A percentile compares a stretch with the other conserved stretches of the same genome.
Evolutionary conservation across 1,140 invertebrate genomes (phyloP).

Genomic region (Drosophila ambigua): DNA sequence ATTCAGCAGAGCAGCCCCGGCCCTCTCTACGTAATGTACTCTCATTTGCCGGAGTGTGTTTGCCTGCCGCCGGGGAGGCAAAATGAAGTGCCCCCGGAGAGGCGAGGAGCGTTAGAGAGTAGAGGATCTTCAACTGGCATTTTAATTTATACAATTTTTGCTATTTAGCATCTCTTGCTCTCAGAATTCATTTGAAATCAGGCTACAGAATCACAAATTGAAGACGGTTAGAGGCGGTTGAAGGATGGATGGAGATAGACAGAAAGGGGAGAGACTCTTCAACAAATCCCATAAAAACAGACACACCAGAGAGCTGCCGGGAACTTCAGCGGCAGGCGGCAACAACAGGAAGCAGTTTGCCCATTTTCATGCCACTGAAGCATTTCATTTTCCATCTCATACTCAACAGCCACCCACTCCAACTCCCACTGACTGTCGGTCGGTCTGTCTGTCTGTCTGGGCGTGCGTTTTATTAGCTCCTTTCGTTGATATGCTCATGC

Average conservation of each 20-base stretch:
- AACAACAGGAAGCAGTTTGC: slow-evolving; percentile 80
- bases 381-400: slow-evolving; percentile 71
- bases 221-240: slow-evolving; percentile 49
- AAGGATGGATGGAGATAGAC: slow-evolving; percentile 16
- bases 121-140: slow-evolving; percentile 46
- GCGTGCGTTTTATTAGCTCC: slow-evolving; percentile 79
- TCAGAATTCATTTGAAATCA: slow-evolving; percentile 70
- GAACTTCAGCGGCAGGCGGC: slow-evolving; percentile 13
- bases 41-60: slow-evolving; percentile 74
- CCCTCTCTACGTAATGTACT: slow-evolving; percentile 37
- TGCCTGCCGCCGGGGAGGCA: slow-evolving; percentile 27
- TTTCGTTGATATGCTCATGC: slow-evolving; percentile 81
- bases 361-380: slow-evolving; percentile 77
- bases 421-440: slow-evolving; percentile 4
- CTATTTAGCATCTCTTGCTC: slow-evolving; percentile 64
- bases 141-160: slow-evolving; percentile 76
- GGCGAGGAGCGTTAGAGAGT: neutral
- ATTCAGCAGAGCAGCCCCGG: slow-evolving; percentile 19
- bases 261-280: slow-evolving; percentile 9
- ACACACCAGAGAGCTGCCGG: slow-evolving; percentile 1
- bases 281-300: slow-evolving; percentile 45
- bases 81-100: slow-evolving; percentile 47
- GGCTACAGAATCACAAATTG: slow-evolving; percentile 31
- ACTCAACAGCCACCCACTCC: slow-evolving; percentile 4
- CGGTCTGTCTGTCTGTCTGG: slow-evolving; percentile 44